These are phyloP conservation scores for Pristionchus exspectatus DNA, from an alignment of 2,888 invertebrate species.

Conservation along the genomic window DNA sequence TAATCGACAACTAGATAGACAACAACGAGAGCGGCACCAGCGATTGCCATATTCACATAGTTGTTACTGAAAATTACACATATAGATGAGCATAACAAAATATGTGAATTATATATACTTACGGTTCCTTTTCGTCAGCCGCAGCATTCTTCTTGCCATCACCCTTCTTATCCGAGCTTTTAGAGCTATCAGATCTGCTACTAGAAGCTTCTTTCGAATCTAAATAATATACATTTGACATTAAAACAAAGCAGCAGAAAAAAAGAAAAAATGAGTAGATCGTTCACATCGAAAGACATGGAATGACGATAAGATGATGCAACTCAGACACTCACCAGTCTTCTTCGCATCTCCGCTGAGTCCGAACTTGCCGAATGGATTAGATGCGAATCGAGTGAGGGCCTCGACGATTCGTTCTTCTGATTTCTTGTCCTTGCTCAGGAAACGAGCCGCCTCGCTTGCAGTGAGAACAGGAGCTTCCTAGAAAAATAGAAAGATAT, in stretches of 20 bases:
- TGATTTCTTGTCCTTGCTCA: slow-evolving; percentile 65
- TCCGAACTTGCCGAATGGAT: slow-evolving; percentile 44
- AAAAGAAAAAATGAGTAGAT: not conserved
- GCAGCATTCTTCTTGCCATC: slow-evolving; percentile 40
- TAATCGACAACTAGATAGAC: slow-evolving; percentile 70
- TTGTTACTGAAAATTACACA: slow-evolving; percentile 48
- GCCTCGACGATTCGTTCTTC: slow-evolving; percentile 64
- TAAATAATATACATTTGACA: not conserved
- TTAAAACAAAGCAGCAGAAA: not conserved
- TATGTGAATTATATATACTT: not conserved
- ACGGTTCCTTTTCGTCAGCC: slow-evolving; percentile 11
- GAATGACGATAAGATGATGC: slow-evolving; percentile 16
- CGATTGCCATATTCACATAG: slow-evolving; percentile 73
- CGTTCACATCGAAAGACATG: not conserved
- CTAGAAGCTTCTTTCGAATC: not conserved
- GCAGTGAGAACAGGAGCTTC: slow-evolving; percentile 48
- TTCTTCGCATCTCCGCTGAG: slow-evolving; percentile 20
- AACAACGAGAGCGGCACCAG: slow-evolving; percentile 66
- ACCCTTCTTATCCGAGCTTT: not conserved
- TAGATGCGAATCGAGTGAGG: slow-evolving; percentile 38
- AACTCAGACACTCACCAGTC: not conserved
- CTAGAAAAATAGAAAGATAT: not conserved
- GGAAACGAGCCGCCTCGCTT: slow-evolving; percentile 52
- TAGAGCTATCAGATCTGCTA: not conserved
- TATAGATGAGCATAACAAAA: not conserved